Evolutionary conservation across 2,888 invertebrate species (phyloP), one percentile per base, ranked within the genome.

Genomic region (Cotesia congregata): DNA sequence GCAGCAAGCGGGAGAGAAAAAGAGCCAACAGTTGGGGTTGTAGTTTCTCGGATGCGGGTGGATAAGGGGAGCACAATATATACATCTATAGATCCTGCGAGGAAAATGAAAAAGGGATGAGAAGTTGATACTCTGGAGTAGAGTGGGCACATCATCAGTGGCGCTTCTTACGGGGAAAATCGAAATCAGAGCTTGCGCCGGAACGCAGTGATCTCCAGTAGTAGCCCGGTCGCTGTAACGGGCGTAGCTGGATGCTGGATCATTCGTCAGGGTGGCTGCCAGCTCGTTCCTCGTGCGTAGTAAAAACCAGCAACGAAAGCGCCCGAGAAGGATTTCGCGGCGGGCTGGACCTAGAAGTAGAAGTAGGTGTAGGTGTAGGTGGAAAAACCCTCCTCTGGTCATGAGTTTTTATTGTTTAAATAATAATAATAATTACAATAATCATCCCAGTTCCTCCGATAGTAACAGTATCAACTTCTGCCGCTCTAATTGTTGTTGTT

Each of bases 191-290:
- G 87, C 85, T 86, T 86, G 86, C 86, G 86, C 86, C 85, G 86
- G 86, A 86, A 84, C 84, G 82, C 81, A 82, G 50, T 79, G 81
- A 82, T 83, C 85, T 80, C 82, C 86, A 86, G 86, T 86, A 86
- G 87, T 86, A 84, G 86, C 86, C 87, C 87, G 85, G 86, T 87
- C 87, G 88, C 86, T 86, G 88, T 87, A 85, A 86, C 88, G 88
- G 88, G 88, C 87, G 87, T 87, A 87, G 84, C 86, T 85, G 87
- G 87, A 87, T 88, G 86, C 86, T 86, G 86, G 83, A 82, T 85
- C 80, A 83, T 83, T 79, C 81, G 79, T 77, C 77, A 77, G 81
- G 82, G 82, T 81, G 79, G 82, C 80, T 80, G 80, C 78, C 82
- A 79, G 78, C 77, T 78, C 78, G 79, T 77, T 77, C 77, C 76